Evolutionary conservation across 2,888 invertebrate species (phyloP).

Genomic region (Apamea sordens): DNA sequence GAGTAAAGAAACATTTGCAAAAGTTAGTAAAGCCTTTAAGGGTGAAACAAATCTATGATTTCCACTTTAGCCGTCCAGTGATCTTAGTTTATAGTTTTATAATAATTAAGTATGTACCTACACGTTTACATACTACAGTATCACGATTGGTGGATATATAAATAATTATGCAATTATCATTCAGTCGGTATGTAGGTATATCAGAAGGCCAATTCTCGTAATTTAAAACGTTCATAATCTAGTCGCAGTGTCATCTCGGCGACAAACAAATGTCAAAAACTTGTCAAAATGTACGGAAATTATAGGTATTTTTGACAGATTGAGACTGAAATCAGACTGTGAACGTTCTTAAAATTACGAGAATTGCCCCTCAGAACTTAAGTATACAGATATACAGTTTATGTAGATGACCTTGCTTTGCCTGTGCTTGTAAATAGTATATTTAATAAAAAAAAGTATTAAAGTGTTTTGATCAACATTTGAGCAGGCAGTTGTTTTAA

Average conservation of each 20-base stretch:
- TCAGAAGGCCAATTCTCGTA: too few species aligned
- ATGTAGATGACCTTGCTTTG: neutral
- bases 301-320: too few species aligned
- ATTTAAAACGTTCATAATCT: too few species aligned
- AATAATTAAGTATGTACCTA: too few species aligned
- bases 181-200: neutral
- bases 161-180: neutral
- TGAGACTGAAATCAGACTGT: too few species aligned
- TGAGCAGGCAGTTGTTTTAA: neutral
- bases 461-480: constrained; percentile 2
- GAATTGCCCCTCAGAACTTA: neutral
- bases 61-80: neutral
- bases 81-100: neutral
- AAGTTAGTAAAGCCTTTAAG: neutral
- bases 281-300: too few species aligned
- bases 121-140: neutral
- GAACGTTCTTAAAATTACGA: too few species aligned
- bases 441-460: neutral
- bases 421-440: neutral
- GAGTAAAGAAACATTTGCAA: neutral
- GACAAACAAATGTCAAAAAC: too few species aligned
- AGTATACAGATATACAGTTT: neutral
- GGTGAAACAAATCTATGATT: too few species aligned
- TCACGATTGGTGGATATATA: neutral
- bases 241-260: too few species aligned